These are phyloP conservation scores for Heptranchias perlo DNA, from an alignment of 2,113 vertebrate genomes.

Conservation along the genomic window DNA sequence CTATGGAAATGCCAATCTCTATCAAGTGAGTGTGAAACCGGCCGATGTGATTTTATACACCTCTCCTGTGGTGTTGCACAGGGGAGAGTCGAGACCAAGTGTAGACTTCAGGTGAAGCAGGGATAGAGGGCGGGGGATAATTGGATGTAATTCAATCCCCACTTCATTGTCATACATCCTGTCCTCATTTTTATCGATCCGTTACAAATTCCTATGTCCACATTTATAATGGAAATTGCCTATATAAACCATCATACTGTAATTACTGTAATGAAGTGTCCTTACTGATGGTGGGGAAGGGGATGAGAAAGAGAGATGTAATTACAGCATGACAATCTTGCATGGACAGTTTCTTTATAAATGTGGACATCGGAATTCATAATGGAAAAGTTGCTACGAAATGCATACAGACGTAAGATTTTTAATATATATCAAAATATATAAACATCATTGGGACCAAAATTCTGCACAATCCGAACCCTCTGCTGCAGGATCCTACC, in stretches of 20 bases:
- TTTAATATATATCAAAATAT: too few species aligned
- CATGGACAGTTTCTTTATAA: too few species aligned
- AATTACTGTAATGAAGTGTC: not conserved
- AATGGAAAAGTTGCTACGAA: too few species aligned
- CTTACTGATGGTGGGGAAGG: too few species aligned
- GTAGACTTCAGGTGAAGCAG: not conserved
- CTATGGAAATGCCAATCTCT: slow-evolving; percentile 47
- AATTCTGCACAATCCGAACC: too few species aligned
- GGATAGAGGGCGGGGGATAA: not conserved
- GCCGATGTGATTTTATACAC: not conserved
- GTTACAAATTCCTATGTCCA: not conserved
- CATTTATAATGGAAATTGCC: not conserved
- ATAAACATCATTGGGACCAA: too few species aligned
- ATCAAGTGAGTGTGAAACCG: slow-evolving; percentile 49
- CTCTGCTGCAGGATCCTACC: too few species aligned
- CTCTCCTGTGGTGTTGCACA: not conserved
- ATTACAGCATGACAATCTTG: too few species aligned
- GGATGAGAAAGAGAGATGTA: too few species aligned
- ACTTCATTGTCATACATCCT: not conserved
- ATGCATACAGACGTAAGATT: too few species aligned
- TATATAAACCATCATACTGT: not conserved
- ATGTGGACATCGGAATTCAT: too few species aligned
- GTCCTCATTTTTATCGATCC: not conserved
- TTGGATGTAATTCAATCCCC: not conserved
- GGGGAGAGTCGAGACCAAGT: not conserved